Evolutionary conservation across 2,888 invertebrate species (phyloP), one percentile per base, ranked within the genome.

Genomic region (Amiota mariae): DNA sequence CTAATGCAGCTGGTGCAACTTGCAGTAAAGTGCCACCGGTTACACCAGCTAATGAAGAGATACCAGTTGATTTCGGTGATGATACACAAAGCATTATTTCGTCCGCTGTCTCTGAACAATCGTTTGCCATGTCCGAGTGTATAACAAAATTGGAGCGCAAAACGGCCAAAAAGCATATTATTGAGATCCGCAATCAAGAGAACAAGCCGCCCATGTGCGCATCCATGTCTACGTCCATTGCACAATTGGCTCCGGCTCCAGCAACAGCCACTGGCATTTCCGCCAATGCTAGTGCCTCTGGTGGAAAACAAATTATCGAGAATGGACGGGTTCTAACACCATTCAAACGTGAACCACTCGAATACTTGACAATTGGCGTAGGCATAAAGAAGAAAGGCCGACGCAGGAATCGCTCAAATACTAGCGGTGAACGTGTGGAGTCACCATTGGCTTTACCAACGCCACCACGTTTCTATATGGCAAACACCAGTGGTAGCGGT

Each of bases 71-170:
- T 82, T 90, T 89, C 72, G 88, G 81, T 70, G 90, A 90, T 70
- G 95, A 95, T 84, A 93, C 93, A 18, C 94, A 94, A 81, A 95
- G 95, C 89, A 91, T 95, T 59, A 91, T 94, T 79, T 95, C 95
- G 15, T 95, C 95, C 49, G 93, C 92, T 13, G 92, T 95, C 89
- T 95, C 95, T 70, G 94, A 93, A 90, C 92, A 93, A 84, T 94
- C 94, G 72, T 92, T 93, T 88, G 93, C 93, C 86, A 92, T 93
- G 89, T 93, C 92, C 79, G 94, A 94, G 85, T 92, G 93, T 48
- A 92, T 93, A 24, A 91, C 92, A 81, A 87, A 91, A 67, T 91
- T 92, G 54, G 91, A 93, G 77, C 93, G 92, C 82, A 93, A 91
- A 82, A 82, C 88, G 78, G 84, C 87, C 64, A 87, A 90, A 74